Conservation (phyloP, 1,140 invertebrate species). For the Spodoptera frugiperda region DNA sequence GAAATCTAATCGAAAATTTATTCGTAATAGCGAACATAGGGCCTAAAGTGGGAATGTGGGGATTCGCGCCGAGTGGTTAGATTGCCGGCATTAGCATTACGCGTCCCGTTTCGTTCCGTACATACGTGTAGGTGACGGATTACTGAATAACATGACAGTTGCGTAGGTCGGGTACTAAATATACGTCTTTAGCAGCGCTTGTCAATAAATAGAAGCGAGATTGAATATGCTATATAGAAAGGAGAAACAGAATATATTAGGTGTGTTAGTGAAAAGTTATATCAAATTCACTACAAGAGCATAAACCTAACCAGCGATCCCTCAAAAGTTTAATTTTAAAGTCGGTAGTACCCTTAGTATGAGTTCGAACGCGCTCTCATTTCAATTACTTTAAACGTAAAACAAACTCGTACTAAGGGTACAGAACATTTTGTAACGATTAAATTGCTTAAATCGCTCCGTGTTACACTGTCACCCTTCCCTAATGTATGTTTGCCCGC, state of each 20-base stretch:
- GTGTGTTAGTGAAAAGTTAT: too few species aligned
- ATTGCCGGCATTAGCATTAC: conserved; percentile 26
- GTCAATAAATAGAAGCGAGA: background rate
- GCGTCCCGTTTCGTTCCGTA: background rate
- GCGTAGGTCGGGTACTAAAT: background rate
- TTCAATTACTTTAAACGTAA: too few species aligned
- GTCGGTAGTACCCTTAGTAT: too few species aligned
- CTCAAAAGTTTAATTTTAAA: too few species aligned
- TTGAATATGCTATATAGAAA: background rate
- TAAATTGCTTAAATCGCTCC: too few species aligned
- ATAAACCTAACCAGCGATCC: too few species aligned
- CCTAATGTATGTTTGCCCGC: background rate
- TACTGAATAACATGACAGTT: conserved; percentile 7
- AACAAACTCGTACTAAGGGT: too few species aligned
- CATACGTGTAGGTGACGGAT: conserved; percentile 10
- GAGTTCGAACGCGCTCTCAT: too few species aligned
- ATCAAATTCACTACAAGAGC: too few species aligned
- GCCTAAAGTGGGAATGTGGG: conserved; percentile 25
- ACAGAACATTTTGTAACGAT: too few species aligned
- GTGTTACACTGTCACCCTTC: too few species aligned
- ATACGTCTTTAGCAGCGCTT: background rate
- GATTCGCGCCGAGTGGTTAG: conserved; percentile 30
- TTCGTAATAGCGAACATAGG: conserved; percentile 45
- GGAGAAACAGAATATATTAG: too few species aligned
- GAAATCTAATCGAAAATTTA: conserved; percentile 46